A percentile compares a stretch with the other conserved stretches of the same genome.
These are phyloP conservation scores for Pleuronectes platessa DNA, from an alignment of 2,113 vertebrate genomes.

Conservation along the genomic window DNA sequence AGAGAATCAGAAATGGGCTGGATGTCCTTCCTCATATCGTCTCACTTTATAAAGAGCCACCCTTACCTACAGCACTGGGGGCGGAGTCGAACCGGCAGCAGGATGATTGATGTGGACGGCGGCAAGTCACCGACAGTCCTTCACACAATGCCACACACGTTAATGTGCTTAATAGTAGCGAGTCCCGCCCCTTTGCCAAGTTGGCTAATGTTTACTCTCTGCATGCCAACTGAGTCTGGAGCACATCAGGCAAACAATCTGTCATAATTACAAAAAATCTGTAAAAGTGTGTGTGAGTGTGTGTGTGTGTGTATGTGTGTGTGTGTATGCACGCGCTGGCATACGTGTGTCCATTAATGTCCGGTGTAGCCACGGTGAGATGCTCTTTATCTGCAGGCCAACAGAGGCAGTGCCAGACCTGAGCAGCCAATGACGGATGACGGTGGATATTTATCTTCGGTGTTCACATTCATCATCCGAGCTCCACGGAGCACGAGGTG, in stretches of 20 bases:
- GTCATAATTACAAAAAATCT: constrained; percentile 63
- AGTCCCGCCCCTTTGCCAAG: constrained; percentile 65
- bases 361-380: constrained; percentile 38
- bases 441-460: constrained; percentile 67
- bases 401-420: constrained; percentile 44
- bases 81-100: constrained; percentile 75
- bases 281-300: background rate
- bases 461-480: constrained; percentile 69
- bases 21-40: constrained; percentile 35
- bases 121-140: constrained; percentile 78
- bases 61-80: constrained; percentile 80
- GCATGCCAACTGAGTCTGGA: constrained; percentile 42
- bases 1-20: constrained; percentile 37
- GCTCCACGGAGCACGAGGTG: constrained; percentile 26
- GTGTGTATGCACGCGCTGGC: constrained; percentile 5
- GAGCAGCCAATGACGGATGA: constrained; percentile 63
- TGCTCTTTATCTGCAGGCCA: constrained; percentile 61
- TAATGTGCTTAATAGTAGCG: constrained; percentile 81
- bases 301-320: background rate
- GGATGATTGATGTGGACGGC: constrained; percentile 83
- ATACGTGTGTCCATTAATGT: constrained; percentile 29
- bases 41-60: constrained; percentile 47
- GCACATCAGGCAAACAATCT: constrained; percentile 51
- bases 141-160: constrained; percentile 79
- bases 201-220: constrained; percentile 68